Base-by-base conservation (phyloP, 2,113 vertebrate species). In the Pseudolaguvia tuberculata region DNA sequence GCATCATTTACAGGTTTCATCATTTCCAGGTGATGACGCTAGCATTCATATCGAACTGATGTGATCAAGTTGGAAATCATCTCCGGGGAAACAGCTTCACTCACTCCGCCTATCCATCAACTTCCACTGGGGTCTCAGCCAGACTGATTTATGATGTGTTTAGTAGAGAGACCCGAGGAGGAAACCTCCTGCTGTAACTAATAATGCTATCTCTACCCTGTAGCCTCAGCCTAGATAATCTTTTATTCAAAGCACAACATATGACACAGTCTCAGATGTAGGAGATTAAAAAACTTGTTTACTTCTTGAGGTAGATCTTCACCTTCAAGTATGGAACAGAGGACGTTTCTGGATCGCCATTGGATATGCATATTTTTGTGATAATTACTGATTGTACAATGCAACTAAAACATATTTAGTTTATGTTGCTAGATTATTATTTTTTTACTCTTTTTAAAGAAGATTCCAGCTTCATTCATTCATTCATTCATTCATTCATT, bases 61-160 rank as follows among this genome's bases (percentile, higher is more conserved):
- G 55, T 70, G 27, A 76, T 76, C 73, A 61, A 31, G 31, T 51
- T 52, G 47, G 55, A 59, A n/a, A 77, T 74, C 31, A 71, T 71
- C 79, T 71, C 55, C 50, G 31, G 65, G 71, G 78, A 78, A 71
- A 39, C 61, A 67, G 14, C 67, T 81, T 67, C n/a, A n/a, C 59
- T 78, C 59, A 81, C 55, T 78, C 63, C 23, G 51, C n/a, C 27
- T 55, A 80, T 80, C 27, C 20, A 55, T 77, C 79, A 77, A 48
- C 75, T 55, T 80, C 50, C 70, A 50, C 70, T 73, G 51, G 21
- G 35, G 58, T 53, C 61, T 6, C 35, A 20, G 14, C 39, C 62
- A 77, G 50, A 72, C 72, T 81, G 79, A 77, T 81, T 81, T 71
- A 81, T 75, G 75, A 80, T 65, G 35, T 65, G 51, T 78, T 78